Evolutionary conservation across 2,113 vertebrate genomes (phyloP).

Genomic region (Stigmatopora nigra): DNA sequence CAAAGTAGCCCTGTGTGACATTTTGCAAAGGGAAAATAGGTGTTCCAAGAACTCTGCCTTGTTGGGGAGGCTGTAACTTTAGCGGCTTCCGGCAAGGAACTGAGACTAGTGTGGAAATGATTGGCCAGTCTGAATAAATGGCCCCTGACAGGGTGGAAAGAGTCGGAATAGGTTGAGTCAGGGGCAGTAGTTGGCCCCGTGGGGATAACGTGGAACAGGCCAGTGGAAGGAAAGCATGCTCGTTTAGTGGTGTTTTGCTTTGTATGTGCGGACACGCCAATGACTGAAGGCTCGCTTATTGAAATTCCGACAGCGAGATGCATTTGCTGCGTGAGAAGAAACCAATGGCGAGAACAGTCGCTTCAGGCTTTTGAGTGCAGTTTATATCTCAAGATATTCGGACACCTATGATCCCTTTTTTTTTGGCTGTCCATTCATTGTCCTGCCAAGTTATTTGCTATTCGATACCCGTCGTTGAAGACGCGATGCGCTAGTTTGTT

Average conservation of each 20-base stretch:
- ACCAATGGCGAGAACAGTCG: slow-evolving; percentile 17
- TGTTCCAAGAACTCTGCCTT: slow-evolving; percentile 29
- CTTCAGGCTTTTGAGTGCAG: slow-evolving; percentile 6
- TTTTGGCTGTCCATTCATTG: neutral
- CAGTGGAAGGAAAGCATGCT: neutral
- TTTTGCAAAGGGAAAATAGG: slow-evolving; percentile 48
- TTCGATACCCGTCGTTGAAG: neutral
- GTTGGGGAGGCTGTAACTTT: slow-evolving; percentile 20
- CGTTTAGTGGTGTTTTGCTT: neutral
- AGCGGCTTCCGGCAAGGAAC: slow-evolving; percentile 30
- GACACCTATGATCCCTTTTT: slow-evolving; percentile 10
- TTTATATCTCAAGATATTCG: slow-evolving; percentile 18
- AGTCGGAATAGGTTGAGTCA: slow-evolving; percentile 23
- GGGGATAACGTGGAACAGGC: slow-evolving; percentile 4
- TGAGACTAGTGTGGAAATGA: slow-evolving; percentile 10
- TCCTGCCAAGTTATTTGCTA: neutral
- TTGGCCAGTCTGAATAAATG: slow-evolving; percentile 56
- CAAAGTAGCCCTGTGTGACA: slow-evolving; percentile 23
- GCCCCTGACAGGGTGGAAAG: slow-evolving; percentile 51
- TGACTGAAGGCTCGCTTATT: slow-evolving; percentile 28
- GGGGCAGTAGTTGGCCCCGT: slow-evolving; percentile 1
- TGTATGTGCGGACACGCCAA: neutral
- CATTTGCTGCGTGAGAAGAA: slow-evolving; percentile 29
- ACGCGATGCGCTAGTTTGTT: slow-evolving; percentile 7
- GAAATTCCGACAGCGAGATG: slow-evolving; percentile 33